A percentile compares a stretch with the other conserved stretches of the same genome.
Conservation (phyloP, 2,888 invertebrate genomes). For the Dorcus hopei region DNA sequence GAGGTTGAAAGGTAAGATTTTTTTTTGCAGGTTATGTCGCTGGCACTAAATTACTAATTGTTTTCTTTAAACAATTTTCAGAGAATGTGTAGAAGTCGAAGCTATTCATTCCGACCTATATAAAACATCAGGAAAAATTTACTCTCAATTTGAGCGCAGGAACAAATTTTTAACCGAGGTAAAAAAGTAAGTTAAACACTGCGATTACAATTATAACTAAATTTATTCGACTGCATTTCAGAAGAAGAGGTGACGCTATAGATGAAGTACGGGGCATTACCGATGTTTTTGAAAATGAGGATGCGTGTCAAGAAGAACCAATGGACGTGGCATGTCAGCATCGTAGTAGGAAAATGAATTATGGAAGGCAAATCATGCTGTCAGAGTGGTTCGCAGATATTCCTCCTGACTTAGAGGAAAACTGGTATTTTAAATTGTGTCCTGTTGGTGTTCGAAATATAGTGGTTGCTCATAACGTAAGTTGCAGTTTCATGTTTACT, state of each 20-base stretch:
- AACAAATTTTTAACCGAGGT: slow-evolving; percentile 55
- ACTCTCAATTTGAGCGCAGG: slow-evolving; percentile 49
- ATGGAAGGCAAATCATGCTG: slow-evolving; percentile 68
- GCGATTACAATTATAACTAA: slow-evolving; percentile 1
- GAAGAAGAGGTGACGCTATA: slow-evolving; percentile 50
- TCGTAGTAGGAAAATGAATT: slow-evolving; percentile 31
- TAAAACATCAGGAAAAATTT: slow-evolving; percentile 16
- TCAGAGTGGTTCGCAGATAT: slow-evolving; percentile 93
- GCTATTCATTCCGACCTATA: slow-evolving; percentile 13
- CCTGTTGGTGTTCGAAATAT: slow-evolving; percentile 81
- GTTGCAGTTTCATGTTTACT: neutral
- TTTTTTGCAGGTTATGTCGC: too few species aligned
- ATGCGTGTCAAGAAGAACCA: slow-evolving; percentile 23
- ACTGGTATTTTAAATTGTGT: slow-evolving; percentile 75
- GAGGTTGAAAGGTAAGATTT: too few species aligned
- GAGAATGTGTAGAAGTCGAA: neutral
- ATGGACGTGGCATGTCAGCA: slow-evolving; percentile 38
- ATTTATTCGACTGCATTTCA: slow-evolving; percentile 37
- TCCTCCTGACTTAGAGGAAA: slow-evolving; percentile 69
- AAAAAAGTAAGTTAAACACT: slow-evolving; percentile 52
- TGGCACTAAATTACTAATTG: neutral
- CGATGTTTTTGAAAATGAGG: slow-evolving; percentile 46
- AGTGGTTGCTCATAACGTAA: slow-evolving; percentile 69
- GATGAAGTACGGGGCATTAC: slow-evolving; percentile 56
- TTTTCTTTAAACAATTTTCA: neutral